Conservation (phyloP, 2,113 vertebrate species). For the Tauraco erythrolophus region DNA sequence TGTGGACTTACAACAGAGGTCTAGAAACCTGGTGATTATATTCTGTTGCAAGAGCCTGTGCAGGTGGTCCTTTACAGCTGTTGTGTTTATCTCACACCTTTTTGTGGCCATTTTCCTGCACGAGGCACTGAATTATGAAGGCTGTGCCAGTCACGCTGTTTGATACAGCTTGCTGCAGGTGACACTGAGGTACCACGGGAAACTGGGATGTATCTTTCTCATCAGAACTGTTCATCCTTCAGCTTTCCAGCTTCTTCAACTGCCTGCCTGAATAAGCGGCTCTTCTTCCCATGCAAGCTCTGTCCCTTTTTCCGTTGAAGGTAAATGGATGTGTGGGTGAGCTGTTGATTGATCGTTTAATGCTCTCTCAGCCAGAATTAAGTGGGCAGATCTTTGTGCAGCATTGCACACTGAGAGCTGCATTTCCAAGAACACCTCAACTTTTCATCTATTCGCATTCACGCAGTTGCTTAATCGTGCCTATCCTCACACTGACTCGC, state of each 20-base stretch:
- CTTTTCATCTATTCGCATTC: neutral
- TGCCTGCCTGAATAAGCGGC: neutral
- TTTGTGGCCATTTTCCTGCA: neutral
- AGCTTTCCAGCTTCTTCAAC: neutral
- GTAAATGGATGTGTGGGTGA: constrained; percentile 3
- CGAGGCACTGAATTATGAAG: neutral
- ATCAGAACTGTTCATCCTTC: neutral
- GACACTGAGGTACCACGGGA: neutral
- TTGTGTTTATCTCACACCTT: neutral
- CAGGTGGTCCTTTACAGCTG: neutral
- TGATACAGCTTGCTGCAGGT: neutral
- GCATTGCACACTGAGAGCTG: neutral
- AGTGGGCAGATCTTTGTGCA: constrained; percentile 1
- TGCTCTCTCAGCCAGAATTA: neutral
- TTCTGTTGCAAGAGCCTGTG: neutral
- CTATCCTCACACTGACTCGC: neutral
- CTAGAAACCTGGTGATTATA: neutral
- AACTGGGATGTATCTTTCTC: neutral
- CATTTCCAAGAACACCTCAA: neutral
- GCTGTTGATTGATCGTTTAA: constrained; percentile 30
- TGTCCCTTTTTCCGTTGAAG: neutral
- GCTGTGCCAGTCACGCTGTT: neutral
- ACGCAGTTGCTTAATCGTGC: neutral
- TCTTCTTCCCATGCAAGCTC: neutral
- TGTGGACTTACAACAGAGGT: neutral